phyloP scores from a whole-genome alignment of 2,888 invertebrate species.

The Acleris laterana region DNA sequence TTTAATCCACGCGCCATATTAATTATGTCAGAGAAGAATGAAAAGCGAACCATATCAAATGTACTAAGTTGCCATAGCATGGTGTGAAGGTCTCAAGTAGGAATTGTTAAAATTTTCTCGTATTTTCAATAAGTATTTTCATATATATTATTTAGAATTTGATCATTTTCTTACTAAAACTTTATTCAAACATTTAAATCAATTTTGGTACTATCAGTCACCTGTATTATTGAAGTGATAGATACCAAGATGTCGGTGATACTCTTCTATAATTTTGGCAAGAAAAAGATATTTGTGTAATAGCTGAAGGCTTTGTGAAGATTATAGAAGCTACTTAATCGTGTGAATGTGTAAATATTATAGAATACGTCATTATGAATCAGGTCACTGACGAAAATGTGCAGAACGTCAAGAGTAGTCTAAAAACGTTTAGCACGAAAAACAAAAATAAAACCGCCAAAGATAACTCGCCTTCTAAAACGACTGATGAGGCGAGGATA shows the following conservation, averaged over 20 bases:
- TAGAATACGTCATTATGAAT: constrained; percentile 74
- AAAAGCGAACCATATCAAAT: no score
- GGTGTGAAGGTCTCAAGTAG: constrained; percentile 67
- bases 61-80: no score
- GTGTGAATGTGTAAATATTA: constrained; percentile 74
- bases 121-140: constrained; percentile 64
- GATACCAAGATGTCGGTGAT: constrained; percentile 81
- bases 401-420: constrained; percentile 74
- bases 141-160: constrained; percentile 55
- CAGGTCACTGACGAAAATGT: constrained; percentile 71
- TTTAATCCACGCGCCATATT: no score
- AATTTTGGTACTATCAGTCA: constrained; percentile 52
- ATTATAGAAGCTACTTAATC: constrained; percentile 64
- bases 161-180: constrained; percentile 51
- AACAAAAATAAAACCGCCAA: constrained; percentile 80
- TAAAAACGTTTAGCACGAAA: constrained; percentile 70
- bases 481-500: constrained; percentile 66
- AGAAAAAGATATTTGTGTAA: constrained; percentile 72
- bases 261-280: constrained; percentile 78
- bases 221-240: constrained; percentile 58
- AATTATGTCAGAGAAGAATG: no score
- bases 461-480: constrained; percentile 66
- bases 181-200: constrained; percentile 49
- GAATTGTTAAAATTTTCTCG: constrained; percentile 59
- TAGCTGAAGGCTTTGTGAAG: constrained; percentile 61